Conservation (phyloP, 2,113 vertebrate species). For the Lasiurus cinereus region DNA sequence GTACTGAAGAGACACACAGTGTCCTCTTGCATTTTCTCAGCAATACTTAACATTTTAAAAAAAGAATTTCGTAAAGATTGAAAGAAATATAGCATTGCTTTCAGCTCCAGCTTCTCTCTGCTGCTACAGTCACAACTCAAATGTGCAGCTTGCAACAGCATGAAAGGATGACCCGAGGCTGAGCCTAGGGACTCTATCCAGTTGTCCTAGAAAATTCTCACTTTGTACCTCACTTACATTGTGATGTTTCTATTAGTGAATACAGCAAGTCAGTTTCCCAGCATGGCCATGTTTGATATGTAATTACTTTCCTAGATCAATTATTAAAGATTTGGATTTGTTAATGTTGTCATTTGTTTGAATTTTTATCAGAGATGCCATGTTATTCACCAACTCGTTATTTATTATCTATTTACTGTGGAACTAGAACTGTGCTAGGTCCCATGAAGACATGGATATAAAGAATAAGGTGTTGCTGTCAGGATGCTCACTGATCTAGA, state of each 20-base stretch:
- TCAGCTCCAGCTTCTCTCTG: not conserved
- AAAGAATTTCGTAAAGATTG: not conserved
- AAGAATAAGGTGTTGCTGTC: not conserved
- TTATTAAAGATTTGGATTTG: not conserved
- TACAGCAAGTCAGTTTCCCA: not conserved
- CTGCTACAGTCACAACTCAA: slow-evolving; percentile 4
- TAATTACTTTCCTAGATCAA: not conserved
- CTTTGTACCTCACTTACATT: not conserved
- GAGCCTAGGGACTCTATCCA: not conserved
- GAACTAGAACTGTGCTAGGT: not conserved
- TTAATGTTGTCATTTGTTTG: not conserved
- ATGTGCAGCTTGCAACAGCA: not conserved
- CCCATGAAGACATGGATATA: not conserved
- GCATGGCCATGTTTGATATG: not conserved
- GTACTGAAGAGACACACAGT: not conserved
- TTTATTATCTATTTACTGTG: not conserved
- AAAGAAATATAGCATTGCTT: not conserved
- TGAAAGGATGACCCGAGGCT: slow-evolving; percentile 12
- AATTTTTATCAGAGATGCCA: not conserved
- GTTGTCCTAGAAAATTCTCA: slow-evolving; percentile 45
- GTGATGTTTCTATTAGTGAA: not conserved
- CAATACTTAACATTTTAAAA: slow-evolving; percentile 15
- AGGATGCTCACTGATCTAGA: not conserved
- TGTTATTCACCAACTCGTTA: not conserved
- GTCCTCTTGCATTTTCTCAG: slow-evolving; percentile 50